A percentile compares a stretch with the other conserved stretches of the same genome.
These are phyloP conservation scores for Anisognathus igniventris DNA, from an alignment of 2,797 vertebrate genomes.

Conservation along the genomic window DNA sequence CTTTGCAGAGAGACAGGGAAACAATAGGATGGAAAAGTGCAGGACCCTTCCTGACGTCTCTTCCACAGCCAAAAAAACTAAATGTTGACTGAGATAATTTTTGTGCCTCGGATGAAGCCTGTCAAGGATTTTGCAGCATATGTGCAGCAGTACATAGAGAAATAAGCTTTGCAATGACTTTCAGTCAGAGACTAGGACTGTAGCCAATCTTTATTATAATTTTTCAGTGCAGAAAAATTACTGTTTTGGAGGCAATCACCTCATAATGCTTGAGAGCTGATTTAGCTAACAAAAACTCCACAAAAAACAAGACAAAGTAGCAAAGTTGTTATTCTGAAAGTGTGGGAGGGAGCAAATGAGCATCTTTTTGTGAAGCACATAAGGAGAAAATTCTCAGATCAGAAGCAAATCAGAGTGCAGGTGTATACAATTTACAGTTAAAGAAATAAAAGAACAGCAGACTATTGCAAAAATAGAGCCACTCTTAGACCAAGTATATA, in stretches of 20 bases:
- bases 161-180: not conserved
- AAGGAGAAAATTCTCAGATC: slow-evolving; percentile 34
- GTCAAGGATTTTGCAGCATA: not conserved
- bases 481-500: not conserved
- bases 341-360: slow-evolving; percentile 32
- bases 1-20: not conserved
- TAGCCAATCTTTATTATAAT: not conserved
- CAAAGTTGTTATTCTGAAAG: slow-evolving; percentile 16
- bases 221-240: not conserved
- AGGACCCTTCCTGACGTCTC: not conserved
- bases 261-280: not conserved
- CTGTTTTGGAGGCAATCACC: not conserved
- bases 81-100: not conserved
- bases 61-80: not conserved
- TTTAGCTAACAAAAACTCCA: not conserved
- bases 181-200: not conserved
- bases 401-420: slow-evolving; percentile 5
- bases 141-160: not conserved
- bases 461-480: not conserved
- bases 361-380: not conserved
- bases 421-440: slow-evolving; percentile 4
- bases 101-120: not conserved
- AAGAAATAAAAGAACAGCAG: slow-evolving; percentile 1
- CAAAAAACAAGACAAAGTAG: not conserved
- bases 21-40: not conserved